Base-by-base conservation (phyloP, 2,888 invertebrate species). In the Tupiocoris notatus region DNA sequence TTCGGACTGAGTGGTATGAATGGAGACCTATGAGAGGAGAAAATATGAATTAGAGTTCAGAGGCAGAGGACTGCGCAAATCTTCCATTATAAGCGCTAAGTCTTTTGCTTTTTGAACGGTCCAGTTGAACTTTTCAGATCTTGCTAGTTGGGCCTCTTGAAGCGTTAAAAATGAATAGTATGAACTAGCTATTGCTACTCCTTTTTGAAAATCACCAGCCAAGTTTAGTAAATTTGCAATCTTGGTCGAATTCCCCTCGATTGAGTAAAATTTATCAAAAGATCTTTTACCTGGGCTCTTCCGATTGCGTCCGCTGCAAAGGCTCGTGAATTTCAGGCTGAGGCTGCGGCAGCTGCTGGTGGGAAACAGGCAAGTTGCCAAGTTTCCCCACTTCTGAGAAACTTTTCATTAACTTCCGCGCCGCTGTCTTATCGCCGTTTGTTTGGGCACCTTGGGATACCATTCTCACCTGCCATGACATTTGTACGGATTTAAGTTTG, bases 361-460 rank as follows among this genome's bases (percentile, higher is more conserved):
- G 85, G 85, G 77, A 84, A 86, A 61, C 66, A 1, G 73, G 77
- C 17, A 57, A 20, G 9, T 54, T 79, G 7, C 79, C 79, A 67
- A 81, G 80, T 68, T 80, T 81, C 17, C 81, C 83, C 7, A 92
- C 92, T 86, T 94, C 94, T 1, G 94, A 94, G 79, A 90, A 90
- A 75, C 93, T 94, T 85, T 94, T 94, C 59, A 91, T 92, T 78
- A 94, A 85, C 84, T 92, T 91, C 80, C 93, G 87, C n/a, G 89
- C 89, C 1, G 75, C 66, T 20, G 87, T 84, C 76, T 89, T 85
- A 77, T 89, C 86, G 0, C 94, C 94, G 84, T 95, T 95, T 1
- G 94, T 95, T 85, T 95, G 94, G 9, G 94, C 94, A 20, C 93
- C 94, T 83, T 94, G 94, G 12, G 94, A 94, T 62, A 94, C 93